These are phyloP conservation scores for Eubasilissa splendida DNA, from an alignment of 2,888 invertebrate species.

Conservation along the genomic window DNA sequence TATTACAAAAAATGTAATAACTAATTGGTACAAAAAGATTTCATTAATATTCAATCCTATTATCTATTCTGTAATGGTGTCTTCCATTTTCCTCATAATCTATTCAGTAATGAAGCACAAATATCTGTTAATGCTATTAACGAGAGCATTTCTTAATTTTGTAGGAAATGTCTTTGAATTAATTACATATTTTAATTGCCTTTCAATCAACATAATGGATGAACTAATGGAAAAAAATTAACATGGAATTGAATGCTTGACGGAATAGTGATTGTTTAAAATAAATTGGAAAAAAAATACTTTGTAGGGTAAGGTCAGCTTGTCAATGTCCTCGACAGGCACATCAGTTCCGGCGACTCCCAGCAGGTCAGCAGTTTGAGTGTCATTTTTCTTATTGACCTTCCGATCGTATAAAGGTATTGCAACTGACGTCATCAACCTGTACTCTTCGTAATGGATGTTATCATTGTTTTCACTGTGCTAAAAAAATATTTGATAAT, in stretches of 20 bases:
- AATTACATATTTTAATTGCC: too few relatives aligned
- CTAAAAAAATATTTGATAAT: slow-evolving; percentile 25
- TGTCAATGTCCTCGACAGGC: slow-evolving; percentile 91
- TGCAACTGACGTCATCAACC: slow-evolving; percentile 92
- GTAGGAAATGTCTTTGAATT: too few relatives aligned
- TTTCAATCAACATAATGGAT: too few relatives aligned
- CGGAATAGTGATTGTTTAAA: neutral
- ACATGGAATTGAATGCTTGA: neutral
- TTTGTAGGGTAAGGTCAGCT: slow-evolving; percentile 92
- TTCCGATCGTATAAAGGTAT: slow-evolving; percentile 92
- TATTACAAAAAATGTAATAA: neutral
- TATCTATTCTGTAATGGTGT: too few relatives aligned
- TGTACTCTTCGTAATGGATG: slow-evolving; percentile 67
- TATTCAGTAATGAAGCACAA: too few relatives aligned
- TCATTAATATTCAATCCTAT: too few relatives aligned
- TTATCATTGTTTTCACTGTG: slow-evolving; percentile 56
- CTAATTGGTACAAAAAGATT: too few relatives aligned
- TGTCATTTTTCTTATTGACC: slow-evolving; percentile 73
- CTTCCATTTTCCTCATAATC: too few relatives aligned
- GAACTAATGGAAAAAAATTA: neutral
- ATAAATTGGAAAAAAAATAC: slow-evolving; percentile 64
- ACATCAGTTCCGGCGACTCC: slow-evolving; percentile 98
- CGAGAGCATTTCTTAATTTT: too few relatives aligned
- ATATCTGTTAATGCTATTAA: too few relatives aligned
- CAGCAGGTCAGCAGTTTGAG: slow-evolving; percentile 82